phyloP scores from a whole-genome alignment of 2,888 invertebrate species.

The Mechanitis messenoides region DNA sequence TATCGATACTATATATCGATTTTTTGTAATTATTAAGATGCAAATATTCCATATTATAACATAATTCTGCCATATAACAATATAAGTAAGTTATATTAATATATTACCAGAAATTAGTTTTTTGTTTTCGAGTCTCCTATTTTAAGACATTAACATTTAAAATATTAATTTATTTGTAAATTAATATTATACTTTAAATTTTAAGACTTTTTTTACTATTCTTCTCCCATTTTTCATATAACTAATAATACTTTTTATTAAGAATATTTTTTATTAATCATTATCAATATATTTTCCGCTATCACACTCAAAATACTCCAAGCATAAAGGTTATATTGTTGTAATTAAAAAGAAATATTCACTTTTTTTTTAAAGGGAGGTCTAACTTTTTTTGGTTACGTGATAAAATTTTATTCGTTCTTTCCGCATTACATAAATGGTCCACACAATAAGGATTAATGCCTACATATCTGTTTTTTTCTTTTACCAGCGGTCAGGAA shows the following conservation, averaged over 20 bases:
- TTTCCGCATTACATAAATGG: constrained; percentile 67
- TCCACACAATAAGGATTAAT: constrained; percentile 26
- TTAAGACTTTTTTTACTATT: too few species aligned
- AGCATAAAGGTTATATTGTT: constrained; percentile 66
- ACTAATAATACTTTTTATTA: neutral
- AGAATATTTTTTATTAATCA: too few species aligned
- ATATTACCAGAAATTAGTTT: too few species aligned
- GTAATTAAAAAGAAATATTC: constrained; percentile 77
- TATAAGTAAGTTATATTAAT: too few species aligned
- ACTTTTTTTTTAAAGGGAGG: constrained; percentile 65
- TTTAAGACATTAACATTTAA: too few species aligned
- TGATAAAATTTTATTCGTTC: constrained; percentile 73
- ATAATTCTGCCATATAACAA: too few species aligned
- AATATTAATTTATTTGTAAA: too few species aligned
- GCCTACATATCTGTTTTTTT: constrained; percentile 19
- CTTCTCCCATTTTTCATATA: too few species aligned
- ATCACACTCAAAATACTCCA: constrained; percentile 33
- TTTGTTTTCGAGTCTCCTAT: too few species aligned
- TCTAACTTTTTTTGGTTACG: constrained; percentile 62
- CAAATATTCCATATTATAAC: too few species aligned
- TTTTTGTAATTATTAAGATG: too few species aligned
- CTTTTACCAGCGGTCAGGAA: constrained; percentile 13
- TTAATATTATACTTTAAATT: too few species aligned
- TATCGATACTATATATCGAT: neutral
- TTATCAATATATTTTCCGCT: constrained; percentile 19